These are phyloP conservation scores for Steinernema scapterisci DNA, from an alignment of 2,888 invertebrate species.

Conservation along the genomic window DNA sequence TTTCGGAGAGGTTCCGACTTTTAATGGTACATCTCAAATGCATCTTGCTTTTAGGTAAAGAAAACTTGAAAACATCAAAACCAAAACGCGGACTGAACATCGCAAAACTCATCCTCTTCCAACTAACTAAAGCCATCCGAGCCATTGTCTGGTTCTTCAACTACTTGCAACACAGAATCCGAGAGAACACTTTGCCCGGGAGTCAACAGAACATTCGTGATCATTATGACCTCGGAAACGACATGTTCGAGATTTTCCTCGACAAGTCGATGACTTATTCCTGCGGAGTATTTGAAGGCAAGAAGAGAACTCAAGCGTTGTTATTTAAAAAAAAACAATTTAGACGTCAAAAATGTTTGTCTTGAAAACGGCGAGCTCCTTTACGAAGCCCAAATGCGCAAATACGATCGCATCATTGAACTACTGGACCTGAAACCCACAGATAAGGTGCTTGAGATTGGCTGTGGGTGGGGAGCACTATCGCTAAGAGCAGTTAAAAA, in stretches of 20 bases:
- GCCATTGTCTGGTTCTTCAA: conserved; percentile 43
- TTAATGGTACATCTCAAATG: too few species aligned
- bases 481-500: conserved; percentile 54
- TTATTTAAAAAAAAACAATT: background rate
- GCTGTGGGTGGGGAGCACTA: conserved; percentile 61
- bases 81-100: background rate
- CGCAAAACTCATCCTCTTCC: background rate
- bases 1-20: too few species aligned
- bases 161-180: conserved; percentile 53
- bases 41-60: background rate
- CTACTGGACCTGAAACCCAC: conserved; percentile 38
- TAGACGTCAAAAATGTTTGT: background rate
- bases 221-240: conserved; percentile 63
- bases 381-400: conserved; percentile 52
- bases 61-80: background rate
- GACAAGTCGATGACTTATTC: conserved; percentile 62
- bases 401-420: conserved; percentile 44
- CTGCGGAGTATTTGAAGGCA: conserved; percentile 53
- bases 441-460: conserved; percentile 61
- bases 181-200: conserved; percentile 53
- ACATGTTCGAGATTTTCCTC: conserved; percentile 60
- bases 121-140: conserved; percentile 16
- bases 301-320: background rate
- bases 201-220: conserved; percentile 41
- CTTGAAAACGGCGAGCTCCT: conserved; percentile 33